Percentiles rank a stretch among this genome's conserved stretches.
Conservation (phyloP, 2,797 vertebrate species). For the Clarias pachynema region DNA sequence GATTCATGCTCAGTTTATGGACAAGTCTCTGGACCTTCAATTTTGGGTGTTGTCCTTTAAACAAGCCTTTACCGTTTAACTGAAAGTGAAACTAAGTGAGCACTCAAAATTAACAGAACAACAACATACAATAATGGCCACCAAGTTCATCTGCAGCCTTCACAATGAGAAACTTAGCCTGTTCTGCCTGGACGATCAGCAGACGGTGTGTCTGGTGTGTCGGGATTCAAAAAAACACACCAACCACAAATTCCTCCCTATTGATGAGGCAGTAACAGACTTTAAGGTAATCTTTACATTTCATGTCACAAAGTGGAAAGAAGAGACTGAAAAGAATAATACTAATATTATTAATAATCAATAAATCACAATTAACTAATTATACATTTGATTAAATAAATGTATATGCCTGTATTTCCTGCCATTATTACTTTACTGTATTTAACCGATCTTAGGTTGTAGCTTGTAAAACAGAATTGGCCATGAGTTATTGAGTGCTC, state of each 20-base stretch:
- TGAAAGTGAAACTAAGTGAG: neutral
- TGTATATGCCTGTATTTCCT: neutral
- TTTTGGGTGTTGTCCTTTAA: neutral
- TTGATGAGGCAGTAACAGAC: neutral
- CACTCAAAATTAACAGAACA: neutral
- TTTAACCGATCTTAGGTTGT: neutral
- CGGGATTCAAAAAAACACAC: constrained; percentile 22
- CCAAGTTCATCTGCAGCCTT: neutral
- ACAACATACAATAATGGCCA: neutral
- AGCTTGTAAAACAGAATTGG: neutral
- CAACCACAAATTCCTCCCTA: neutral
- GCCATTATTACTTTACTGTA: neutral
- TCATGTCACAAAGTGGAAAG: neutral
- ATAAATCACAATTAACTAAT: neutral
- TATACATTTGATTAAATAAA: neutral
- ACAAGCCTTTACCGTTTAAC: neutral
- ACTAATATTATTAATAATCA: neutral
- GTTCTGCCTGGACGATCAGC: constrained; percentile 27
- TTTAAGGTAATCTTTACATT: neutral
- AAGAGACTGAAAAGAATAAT: neutral
- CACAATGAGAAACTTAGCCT: constrained; percentile 20
- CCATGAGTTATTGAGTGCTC: neutral
- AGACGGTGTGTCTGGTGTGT: constrained; percentile 32
- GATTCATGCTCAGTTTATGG: neutral
- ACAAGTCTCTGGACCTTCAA: neutral